phyloP scores from a whole-genome alignment of 2,888 invertebrate genomes.

The Cephus pygmeus region DNA sequence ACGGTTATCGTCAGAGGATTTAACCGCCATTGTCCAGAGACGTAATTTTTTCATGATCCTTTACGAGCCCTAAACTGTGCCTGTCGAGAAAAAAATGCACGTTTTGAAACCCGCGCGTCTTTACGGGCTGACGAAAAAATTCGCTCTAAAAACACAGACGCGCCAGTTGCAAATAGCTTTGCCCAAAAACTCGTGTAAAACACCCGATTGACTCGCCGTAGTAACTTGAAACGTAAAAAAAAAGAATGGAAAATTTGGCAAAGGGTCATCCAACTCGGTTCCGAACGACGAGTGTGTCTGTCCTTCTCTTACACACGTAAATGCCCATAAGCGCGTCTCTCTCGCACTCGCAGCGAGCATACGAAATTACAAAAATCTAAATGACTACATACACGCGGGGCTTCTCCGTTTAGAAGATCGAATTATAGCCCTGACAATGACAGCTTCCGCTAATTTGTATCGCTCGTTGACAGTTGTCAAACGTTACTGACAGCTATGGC shows the following conservation, averaged over 20 bases:
- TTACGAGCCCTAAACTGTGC: slow-evolving; percentile 33
- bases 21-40: slow-evolving; percentile 1
- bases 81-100: background rate
- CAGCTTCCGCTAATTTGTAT: too few species aligned
- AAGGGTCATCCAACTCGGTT: background rate
- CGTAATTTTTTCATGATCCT: slow-evolving; percentile 9
- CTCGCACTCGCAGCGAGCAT: background rate
- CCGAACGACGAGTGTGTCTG: background rate
- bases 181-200: background rate
- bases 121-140: background rate
- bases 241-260: background rate
- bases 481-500: too few species aligned
- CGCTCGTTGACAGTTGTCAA: too few species aligned
- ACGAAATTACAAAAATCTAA: background rate
- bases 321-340: background rate
- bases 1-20: slow-evolving; percentile 39
- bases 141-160: background rate
- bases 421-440: background rate
- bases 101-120: background rate
- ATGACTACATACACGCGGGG: background rate
- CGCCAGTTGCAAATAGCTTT: background rate
- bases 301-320: background rate
- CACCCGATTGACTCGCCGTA: background rate
- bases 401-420: background rate
- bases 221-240: background rate